Base-by-base conservation (phyloP, 2,113 vertebrate species). In the Paramisgurnus dabryanus region DNA sequence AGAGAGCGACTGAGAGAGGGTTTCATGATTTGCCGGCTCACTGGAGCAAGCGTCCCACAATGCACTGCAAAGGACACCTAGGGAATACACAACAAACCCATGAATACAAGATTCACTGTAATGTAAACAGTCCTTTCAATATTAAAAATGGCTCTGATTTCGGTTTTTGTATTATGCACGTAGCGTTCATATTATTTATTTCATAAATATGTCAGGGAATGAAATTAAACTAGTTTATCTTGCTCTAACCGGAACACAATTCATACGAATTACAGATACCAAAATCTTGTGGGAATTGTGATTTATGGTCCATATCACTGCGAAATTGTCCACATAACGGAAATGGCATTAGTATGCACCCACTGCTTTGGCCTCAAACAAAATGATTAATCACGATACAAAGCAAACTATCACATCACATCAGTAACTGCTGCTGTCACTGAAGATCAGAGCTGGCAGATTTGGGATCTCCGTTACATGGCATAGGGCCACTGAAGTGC, bases 21-120 rank as follows among this genome's bases (percentile, higher is more conserved):
- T 67, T 74, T 84, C 27, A 86, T 82, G 83, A 83, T 84, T 86
- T 85, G 63, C 69, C 45, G 68, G 79, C 82, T 85, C 83, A 86
- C 12, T 84, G 71, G 71, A 85, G 83, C 83, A 79, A 49, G 79
- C 18, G 80, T 70, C 79, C 76, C 60, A 82, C 53, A 74, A 85
- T 71, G 69, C 64, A 82, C 18, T 49, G 77, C 13, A 55, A 49
- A 79, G 3, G 22, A 53, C 18, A 80, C 17, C 45, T 34, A 41
- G 41, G 57, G 50, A 49, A 53, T 55, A n/a, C 49, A 70, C 9
- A 73, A 58, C 53, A 43, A 60, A 73, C 7, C 55, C 39, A 22
- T 22, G 53, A 11, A 41, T 41, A 17, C 2, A 13, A 7, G 17
- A 18, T 43, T 58, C 11, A 41, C 27, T 39, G 17, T 27, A 75